phyloP scores from a whole-genome alignment of 2,113 vertebrate genomes.

The Arizona elegans region DNA sequence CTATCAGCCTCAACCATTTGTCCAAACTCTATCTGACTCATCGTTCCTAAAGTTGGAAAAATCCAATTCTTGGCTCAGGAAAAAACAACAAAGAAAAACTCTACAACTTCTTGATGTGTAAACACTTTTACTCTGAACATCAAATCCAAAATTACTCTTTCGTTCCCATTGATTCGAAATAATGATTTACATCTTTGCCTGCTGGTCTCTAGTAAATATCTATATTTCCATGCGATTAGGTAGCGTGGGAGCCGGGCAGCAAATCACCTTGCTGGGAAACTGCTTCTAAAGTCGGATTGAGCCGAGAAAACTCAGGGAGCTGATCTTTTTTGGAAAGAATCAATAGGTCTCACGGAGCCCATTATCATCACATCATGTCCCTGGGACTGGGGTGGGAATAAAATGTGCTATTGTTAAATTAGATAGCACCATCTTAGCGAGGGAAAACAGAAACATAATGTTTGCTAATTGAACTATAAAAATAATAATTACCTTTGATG shows the following conservation, averaged over 20 bases:
- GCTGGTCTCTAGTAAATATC: neutral
- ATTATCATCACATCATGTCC: constrained; percentile 58
- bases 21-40: neutral
- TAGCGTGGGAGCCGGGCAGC: neutral
- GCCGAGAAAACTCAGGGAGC: constrained; percentile 41
- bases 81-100: rapidly evolving
- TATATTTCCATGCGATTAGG: constrained; percentile 3
- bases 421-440: constrained; percentile 52
- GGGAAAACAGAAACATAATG: constrained; percentile 65
- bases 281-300: constrained; percentile 42
- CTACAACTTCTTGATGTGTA: neutral
- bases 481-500: constrained; percentile 74
- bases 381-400: constrained; percentile 54
- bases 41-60: neutral
- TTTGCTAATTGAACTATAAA: constrained; percentile 76
- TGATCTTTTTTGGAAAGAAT: constrained; percentile 44
- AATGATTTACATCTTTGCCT: neutral
- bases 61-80: neutral
- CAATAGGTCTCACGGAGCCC: constrained; percentile 59
- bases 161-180: neutral
- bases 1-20: neutral
- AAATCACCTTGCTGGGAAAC: neutral
- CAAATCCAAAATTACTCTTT: neutral
- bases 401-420: constrained; percentile 64
- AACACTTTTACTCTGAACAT: neutral